Evolutionary conservation across 1,140 invertebrate species (phyloP), one percentile per base, ranked within the genome.

Genomic region (Lucilia sericata): DNA sequence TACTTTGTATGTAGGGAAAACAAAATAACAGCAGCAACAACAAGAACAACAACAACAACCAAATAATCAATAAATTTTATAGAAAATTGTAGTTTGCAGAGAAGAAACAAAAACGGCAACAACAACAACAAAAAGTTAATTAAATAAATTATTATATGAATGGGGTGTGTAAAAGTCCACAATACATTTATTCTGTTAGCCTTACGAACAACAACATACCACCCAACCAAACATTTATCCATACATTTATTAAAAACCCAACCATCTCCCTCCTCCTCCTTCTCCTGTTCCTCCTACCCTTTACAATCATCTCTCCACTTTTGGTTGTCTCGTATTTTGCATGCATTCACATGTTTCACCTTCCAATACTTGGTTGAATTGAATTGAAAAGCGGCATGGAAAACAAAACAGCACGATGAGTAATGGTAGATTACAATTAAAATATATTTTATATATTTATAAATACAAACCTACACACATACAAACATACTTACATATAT

Each of bases 81-180:
- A 80, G 76, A 80, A 80, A 82, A 82, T 74, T 80, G 42, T 80
- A 21, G 42, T 25, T 30, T 51, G 76, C 42, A 70, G 19, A 65
- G 30, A 65, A 65, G 55, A 65, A 36, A 82, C 17, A 60, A 34
- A 82, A 87, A 55, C 42, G 21, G 7, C 49, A n/a, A 42, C 84
- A 74, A 80, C 55, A 74, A 74, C 84, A 87, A 88, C 86, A 88
- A 88, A 88, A 87, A 89, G 89, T 89, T 89, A 89, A 89, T 89
- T 87, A 88, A 89, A 89, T 89, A 89, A 89, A 89, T 89, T 89
- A 89, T 89, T 70, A 65, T 74, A 82, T 82, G 55, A 70, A 82
- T 82, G 76, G 76, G 76, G 76, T 80, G 76, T 80, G 76, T 80
- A 49, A 80, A 80, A 80, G 7, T 80, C 19, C 42, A 70, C 19